These are phyloP conservation scores for Champsocephalus gunnari DNA, from an alignment of 2,797 vertebrate species.

Conservation along the genomic window DNA sequence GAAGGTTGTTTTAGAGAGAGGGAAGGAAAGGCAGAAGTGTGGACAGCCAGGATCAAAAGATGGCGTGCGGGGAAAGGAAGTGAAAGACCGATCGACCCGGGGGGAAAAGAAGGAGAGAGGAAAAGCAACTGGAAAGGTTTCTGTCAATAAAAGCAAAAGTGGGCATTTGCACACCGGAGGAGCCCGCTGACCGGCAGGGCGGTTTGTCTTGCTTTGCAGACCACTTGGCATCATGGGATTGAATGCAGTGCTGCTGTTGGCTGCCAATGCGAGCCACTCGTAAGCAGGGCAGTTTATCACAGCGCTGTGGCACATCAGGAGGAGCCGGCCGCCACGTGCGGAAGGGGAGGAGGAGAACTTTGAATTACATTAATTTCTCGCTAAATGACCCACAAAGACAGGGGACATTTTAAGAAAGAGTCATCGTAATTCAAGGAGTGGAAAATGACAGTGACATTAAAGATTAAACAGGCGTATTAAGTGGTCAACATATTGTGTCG, in stretches of 20 bases:
- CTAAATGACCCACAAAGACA: constrained; percentile 30
- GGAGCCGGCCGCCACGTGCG: background rate
- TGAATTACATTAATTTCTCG: constrained; percentile 21
- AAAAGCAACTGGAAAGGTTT: constrained; percentile 7
- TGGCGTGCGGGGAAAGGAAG: constrained; percentile 19
- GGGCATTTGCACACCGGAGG: constrained; percentile 26
- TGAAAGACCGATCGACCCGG: constrained; percentile 41
- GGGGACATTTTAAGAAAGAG: background rate
- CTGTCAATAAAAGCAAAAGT: constrained; percentile 56
- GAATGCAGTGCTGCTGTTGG: constrained; percentile 49
- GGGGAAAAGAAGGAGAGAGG: constrained; percentile 19
- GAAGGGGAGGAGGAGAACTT: constrained; percentile 1
- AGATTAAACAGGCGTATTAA: constrained; percentile 68
- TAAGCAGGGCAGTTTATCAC: constrained; percentile 42
- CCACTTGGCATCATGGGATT: constrained; percentile 57
- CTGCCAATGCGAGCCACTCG: constrained; percentile 29
- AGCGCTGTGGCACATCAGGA: constrained; percentile 22
- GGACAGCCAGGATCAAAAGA: constrained; percentile 45
- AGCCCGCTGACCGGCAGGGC: constrained; percentile 18
- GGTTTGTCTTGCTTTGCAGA: constrained; percentile 40
- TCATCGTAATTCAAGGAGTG: constrained; percentile 17
- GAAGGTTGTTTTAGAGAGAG: constrained; percentile 14
- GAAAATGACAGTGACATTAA: constrained; percentile 52
- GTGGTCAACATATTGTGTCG: constrained; percentile 46
- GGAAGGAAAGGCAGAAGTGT: constrained; percentile 25